Evolutionary conservation across 1,140 invertebrate genomes (phyloP), one percentile per base, ranked within the genome.

Genomic region (Tetragnatha versicolor): DNA sequence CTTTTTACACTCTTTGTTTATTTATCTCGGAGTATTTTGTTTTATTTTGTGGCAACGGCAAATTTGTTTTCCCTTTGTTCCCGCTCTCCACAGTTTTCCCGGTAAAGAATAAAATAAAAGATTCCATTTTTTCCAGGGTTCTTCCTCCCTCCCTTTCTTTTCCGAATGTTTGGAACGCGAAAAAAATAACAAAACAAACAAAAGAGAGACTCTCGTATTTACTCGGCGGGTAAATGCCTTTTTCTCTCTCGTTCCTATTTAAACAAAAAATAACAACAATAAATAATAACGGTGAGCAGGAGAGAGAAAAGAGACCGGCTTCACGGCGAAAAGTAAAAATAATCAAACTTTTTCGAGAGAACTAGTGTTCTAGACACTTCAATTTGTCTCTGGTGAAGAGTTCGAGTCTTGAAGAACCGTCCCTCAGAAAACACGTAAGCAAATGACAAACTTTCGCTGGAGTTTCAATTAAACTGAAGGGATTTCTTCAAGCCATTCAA

Each of bases 41-140:
- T 77, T 77, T 77, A 77, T 65, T 77, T 77, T 37, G 60, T 77
- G 73, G 73, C 73, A 77, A 77, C 73, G 39, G 60, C 73, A 66
- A 77, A 77, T 77, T 77, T 77, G 73, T 77, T 77, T 77, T 77
- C 68, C 55, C 61, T 73, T 76, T 77, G 25, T 61, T 55, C 31
- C 33, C 31, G 73, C 45, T 65, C 60, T 65, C 60, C 25, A 73
- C 9, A n/a, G 25, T 53, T n/a, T n/a, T n/a, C n/a, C n/a, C 33
- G 14, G 39, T 63, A 63, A 75, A 75, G 42, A 66, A 66, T 45
- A 45, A 14, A 45, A 45, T 14, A 14, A 66, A 45, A 65, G 45
- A 47, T 20, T 51, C 10, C 29, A n/a, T 14, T 49, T 42, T 45
- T 29, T 7, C n/a, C n/a, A 9, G 14, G n/a, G n/a, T 51, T 9